These are phyloP conservation scores for Podarcis siculus DNA, from an alignment of 2,797 vertebrate genomes.

Conservation along the genomic window DNA sequence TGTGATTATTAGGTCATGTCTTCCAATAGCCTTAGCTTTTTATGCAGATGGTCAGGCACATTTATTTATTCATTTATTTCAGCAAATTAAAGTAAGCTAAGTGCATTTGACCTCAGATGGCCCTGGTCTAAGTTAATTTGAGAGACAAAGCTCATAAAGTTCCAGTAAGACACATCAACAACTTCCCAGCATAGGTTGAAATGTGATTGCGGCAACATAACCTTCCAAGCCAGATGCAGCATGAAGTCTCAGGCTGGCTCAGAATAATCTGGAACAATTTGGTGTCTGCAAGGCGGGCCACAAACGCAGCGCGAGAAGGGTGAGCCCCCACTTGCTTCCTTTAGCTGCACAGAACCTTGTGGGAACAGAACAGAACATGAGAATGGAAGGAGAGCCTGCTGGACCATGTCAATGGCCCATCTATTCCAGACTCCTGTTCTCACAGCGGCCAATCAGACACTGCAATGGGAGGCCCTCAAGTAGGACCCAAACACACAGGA, in stretches of 20 bases:
- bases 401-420: too few species aligned
- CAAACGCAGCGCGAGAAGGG: not conserved
- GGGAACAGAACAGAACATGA: not conserved
- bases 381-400: too few species aligned
- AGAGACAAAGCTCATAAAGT: conserved; percentile 67
- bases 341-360: not conserved
- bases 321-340: not conserved
- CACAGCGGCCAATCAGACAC: too few species aligned
- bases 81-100: conserved; percentile 73
- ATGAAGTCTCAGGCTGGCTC: conserved; percentile 37
- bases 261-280: conserved; percentile 57
- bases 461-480: too few species aligned
- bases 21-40: conserved; percentile 70
- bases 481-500: too few species aligned
- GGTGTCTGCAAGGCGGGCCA: conserved; percentile 18
- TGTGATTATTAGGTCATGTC: conserved; percentile 60
- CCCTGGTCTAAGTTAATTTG: conserved; percentile 76
- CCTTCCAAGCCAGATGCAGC: conserved; percentile 64
- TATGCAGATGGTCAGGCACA: conserved; percentile 67
- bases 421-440: too few species aligned
- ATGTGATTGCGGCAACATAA: conserved; percentile 56
- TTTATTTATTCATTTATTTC: conserved; percentile 75
- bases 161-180: conserved; percentile 69
- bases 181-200: conserved; percentile 67
- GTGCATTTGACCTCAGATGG: conserved; percentile 72